Percentiles rank a stretch among this genome's conserved stretches.
phyloP scores from a whole-genome alignment of 2,797 vertebrate species.

The Heterohyrax brucei region DNA sequence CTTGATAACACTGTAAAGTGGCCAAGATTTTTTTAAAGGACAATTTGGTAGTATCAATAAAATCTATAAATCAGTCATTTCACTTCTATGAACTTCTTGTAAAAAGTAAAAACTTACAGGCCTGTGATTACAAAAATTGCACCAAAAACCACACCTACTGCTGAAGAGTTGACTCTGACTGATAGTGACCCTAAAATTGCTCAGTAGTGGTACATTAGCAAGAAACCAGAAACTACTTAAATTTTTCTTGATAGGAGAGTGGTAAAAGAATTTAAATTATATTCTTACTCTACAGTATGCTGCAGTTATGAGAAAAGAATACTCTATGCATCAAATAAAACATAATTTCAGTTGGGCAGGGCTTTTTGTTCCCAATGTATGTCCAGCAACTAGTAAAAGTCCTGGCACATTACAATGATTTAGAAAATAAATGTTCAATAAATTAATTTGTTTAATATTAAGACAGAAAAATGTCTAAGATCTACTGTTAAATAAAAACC shows the following conservation, averaged over 20 bases:
- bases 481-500: constrained; percentile 24
- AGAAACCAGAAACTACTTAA: background rate
- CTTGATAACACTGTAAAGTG: background rate
- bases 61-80: constrained; percentile 27
- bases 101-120: constrained; percentile 55
- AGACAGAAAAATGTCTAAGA: background rate
- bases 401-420: background rate
- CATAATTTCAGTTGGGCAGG: background rate
- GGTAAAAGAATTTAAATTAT: background rate
- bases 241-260: background rate
- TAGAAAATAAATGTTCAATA: constrained; percentile 53
- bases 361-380: background rate
- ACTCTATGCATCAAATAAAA: background rate
- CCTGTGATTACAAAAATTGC: background rate
- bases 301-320: constrained; percentile 25
- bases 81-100: constrained; percentile 36
- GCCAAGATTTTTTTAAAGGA: background rate
- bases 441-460: constrained; percentile 18
- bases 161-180: too few relatives aligned
- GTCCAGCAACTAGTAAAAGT: constrained; percentile 41
- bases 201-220: constrained; percentile 6
- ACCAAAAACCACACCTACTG: too few relatives aligned
- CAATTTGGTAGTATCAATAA: background rate
- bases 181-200: too few relatives aligned
- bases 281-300: background rate